Percentiles rank a stretch among this genome's conserved stretches.
phyloP scores from a whole-genome alignment of 2,797 vertebrate species.

The Apodemus agrarius region DNA sequence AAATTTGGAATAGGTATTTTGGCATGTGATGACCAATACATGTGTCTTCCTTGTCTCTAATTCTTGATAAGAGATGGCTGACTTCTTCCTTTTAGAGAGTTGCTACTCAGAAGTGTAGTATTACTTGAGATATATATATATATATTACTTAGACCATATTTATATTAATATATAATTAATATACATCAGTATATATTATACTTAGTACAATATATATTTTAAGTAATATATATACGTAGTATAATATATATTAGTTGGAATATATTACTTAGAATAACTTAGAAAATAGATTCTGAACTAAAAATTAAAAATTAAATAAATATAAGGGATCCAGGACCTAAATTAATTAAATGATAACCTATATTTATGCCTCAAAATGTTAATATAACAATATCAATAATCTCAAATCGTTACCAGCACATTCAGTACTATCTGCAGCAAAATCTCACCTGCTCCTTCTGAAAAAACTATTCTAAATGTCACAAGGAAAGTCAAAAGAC shows the following conservation, averaged over 20 bases:
- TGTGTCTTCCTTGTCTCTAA: background rate
- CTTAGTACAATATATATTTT: background rate
- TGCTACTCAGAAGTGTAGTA: background rate
- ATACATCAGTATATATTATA: background rate
- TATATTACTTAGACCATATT: background rate
- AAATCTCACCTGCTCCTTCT: background rate
- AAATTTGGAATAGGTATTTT: background rate
- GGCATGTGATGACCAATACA: background rate
- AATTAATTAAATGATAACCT: slow-evolving; percentile 43
- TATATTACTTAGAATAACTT: background rate
- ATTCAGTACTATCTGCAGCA: background rate
- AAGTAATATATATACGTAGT: background rate
- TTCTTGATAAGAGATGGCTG: background rate
- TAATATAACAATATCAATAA: slow-evolving; percentile 25
- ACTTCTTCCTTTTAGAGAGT: background rate
- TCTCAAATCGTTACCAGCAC: background rate
- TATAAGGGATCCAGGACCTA: background rate
- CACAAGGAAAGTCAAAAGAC: slow-evolving; percentile 4
- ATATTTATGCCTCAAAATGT: slow-evolving; percentile 17
- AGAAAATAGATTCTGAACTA: background rate
- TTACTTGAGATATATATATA: too few relatives aligned
- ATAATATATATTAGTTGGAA: background rate
- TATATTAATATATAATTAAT: background rate
- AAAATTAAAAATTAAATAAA: slow-evolving; percentile 50
- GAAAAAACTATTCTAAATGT: slow-evolving; percentile 29